Percentiles rank a stretch among this genome's conserved stretches.
Evolutionary conservation across 2,797 vertebrate species (phyloP).

Genomic region (Cuculus canorus): DNA sequence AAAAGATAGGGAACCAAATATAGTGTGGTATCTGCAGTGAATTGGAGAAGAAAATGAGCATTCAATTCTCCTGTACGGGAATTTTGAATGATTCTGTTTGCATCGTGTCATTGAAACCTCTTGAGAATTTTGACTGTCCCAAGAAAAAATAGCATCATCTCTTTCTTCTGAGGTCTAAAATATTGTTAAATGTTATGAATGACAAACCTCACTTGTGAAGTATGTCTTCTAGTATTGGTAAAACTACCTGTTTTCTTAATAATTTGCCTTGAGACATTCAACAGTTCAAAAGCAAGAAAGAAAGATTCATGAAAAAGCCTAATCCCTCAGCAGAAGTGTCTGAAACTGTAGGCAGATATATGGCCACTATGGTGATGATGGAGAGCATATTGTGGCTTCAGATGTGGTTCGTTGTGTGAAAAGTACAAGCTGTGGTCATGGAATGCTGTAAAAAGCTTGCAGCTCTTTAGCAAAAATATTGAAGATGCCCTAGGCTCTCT

Average conservation of each 20-base stretch:
- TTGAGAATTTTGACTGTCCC: not conserved
- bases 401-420: not conserved
- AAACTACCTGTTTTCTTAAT: not conserved
- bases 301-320: not conserved
- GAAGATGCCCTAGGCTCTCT: not conserved
- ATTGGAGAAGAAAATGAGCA: not conserved
- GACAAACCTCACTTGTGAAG: not conserved
- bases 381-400: not conserved
- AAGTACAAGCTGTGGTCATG: not conserved
- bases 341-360: not conserved
- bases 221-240: not conserved
- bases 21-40: not conserved
- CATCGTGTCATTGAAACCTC: not conserved
- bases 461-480: not conserved
- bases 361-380: not conserved
- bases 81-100: not conserved
- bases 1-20: not conserved
- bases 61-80: not conserved
- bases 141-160: not conserved
- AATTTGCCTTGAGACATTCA: not conserved
- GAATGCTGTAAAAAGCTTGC: slow-evolving; percentile 35
- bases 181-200: not conserved
- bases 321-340: not conserved
- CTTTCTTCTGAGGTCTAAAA: not conserved
- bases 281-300: not conserved